Conservation (phyloP, 2,113 vertebrate species). For the Aegotheles bennettii region DNA sequence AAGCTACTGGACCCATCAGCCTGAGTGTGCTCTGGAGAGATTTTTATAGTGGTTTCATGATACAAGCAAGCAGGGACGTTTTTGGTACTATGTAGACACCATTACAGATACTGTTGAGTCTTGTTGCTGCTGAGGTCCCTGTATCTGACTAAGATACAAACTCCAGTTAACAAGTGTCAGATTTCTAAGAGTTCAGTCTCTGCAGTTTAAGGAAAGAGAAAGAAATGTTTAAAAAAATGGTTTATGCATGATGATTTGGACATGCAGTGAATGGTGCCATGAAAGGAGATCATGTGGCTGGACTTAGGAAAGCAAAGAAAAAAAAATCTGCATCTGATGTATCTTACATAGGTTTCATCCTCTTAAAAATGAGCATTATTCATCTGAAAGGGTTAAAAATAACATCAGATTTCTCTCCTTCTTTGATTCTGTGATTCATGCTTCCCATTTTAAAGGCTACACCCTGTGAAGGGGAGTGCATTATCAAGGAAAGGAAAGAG, state of each 20-base stretch:
- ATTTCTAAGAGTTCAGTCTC: background rate
- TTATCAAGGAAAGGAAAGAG: slow-evolving; percentile 57
- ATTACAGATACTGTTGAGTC: background rate
- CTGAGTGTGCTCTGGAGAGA: background rate
- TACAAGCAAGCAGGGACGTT: fast-evolving
- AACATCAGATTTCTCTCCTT: background rate
- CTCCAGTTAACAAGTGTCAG: background rate
- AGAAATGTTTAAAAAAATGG: background rate
- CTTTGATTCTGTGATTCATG: slow-evolving; percentile 35
- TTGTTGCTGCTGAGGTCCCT: background rate
- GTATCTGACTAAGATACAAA: background rate
- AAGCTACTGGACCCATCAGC: background rate
- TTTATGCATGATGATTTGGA: background rate
- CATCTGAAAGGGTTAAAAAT: slow-evolving; percentile 23
- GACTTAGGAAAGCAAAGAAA: background rate
- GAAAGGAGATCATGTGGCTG: background rate
- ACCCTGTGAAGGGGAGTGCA: slow-evolving; percentile 31
- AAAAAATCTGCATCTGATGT: background rate
- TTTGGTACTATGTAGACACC: background rate
- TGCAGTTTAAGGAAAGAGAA: background rate
- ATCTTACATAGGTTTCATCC: background rate
- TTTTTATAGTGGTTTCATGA: background rate
- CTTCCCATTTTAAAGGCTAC: slow-evolving; percentile 43
- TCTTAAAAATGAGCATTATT: background rate
- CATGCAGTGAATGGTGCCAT: background rate